Conservation (phyloP, 2,113 vertebrate species). For the Carassius auratus region DNA sequence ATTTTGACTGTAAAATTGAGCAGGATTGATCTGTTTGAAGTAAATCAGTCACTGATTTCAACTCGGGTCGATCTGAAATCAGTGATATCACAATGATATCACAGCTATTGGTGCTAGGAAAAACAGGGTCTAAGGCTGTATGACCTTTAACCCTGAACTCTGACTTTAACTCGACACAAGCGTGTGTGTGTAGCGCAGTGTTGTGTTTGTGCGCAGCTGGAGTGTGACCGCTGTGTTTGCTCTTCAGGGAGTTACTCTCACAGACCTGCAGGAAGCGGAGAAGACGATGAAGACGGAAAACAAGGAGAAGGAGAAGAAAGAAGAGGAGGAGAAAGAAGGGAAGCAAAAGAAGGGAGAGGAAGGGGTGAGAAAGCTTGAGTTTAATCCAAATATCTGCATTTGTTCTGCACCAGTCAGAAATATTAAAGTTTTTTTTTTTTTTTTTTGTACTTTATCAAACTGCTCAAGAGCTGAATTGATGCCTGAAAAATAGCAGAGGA, state of each 20-base stretch:
- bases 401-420: background rate
- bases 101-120: background rate
- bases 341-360: conserved; percentile 74
- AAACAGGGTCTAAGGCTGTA: background rate
- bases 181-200: background rate
- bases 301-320: conserved; percentile 67
- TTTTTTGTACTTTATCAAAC: background rate
- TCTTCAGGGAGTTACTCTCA: conserved; percentile 80
- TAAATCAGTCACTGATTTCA: too few species aligned
- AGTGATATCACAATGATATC: background rate
- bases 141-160: conserved; percentile 14
- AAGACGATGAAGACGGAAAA: conserved; percentile 75
- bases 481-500: background rate
- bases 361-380: conserved; percentile 68
- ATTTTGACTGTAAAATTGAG: too few species aligned
- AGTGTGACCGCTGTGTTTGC: conserved; percentile 5
- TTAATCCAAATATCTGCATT: conserved; percentile 19
- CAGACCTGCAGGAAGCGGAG: conserved; percentile 83
- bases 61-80: background rate
- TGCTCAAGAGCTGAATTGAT: background rate
- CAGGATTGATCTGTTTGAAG: too few species aligned
- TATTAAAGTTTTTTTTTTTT: background rate
- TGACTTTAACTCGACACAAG: background rate
- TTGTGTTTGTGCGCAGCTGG: background rate
- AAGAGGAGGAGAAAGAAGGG: conserved; percentile 67